A percentile compares a stretch with the other conserved stretches of the same genome.
Evolutionary conservation across 2,888 invertebrate genomes (phyloP).

Genomic region (Pristionchus japonicus): DNA sequence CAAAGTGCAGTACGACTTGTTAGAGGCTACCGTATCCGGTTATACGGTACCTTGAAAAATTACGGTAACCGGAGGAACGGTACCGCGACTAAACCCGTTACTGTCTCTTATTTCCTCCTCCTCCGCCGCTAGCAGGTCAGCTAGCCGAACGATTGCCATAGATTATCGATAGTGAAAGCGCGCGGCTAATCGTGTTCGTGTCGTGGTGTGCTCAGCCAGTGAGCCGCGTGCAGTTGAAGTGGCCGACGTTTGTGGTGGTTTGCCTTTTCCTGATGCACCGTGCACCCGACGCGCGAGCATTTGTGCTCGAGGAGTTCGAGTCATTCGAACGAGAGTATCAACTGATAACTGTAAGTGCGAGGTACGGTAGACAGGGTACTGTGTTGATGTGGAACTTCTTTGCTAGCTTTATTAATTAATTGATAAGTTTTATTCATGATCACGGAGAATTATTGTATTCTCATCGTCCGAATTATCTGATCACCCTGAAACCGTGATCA

Average conservation of each 20-base stretch:
- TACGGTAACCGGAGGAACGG: background rate
- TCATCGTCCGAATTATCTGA: background rate
- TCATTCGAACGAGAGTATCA: constrained; percentile 4
- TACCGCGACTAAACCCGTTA: background rate
- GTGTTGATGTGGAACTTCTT: background rate
- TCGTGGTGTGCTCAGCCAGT: background rate
- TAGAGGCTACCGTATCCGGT: background rate
- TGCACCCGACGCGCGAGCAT: constrained; percentile 28
- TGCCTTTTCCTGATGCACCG: background rate
- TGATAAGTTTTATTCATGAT: background rate
- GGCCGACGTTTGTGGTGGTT: background rate
- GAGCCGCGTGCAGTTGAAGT: background rate
- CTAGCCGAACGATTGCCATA: constrained; percentile 14
- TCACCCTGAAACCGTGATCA: background rate
- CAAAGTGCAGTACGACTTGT: background rate
- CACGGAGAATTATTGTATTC: background rate
- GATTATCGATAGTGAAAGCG: constrained; percentile 35
- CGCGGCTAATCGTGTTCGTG: background rate
- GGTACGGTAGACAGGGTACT: background rate
- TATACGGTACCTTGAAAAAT: background rate
- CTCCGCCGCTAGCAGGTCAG: background rate
- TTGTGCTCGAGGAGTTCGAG: constrained; percentile 26
- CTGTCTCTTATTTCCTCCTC: background rate
- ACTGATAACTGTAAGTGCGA: background rate
- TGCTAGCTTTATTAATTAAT: background rate